phyloP scores from a whole-genome alignment of 2,113 vertebrate genomes.

The Trichechus manatus region DNA sequence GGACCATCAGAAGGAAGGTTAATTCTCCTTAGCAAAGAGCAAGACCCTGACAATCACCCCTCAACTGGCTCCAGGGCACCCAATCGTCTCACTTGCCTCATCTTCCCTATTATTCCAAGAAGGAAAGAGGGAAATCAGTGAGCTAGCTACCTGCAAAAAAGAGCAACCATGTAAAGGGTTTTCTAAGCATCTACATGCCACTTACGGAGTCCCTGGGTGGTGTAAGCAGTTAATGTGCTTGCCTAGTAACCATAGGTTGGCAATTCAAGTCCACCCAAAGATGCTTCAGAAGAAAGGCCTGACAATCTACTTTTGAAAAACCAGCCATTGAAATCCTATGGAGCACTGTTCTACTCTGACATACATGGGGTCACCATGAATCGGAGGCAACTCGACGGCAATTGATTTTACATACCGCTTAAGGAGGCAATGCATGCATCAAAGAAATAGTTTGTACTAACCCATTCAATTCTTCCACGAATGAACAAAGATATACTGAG shows the following conservation, averaged over 20 bases:
- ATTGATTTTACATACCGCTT: background rate
- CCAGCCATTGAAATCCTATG: background rate
- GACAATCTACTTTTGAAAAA: background rate
- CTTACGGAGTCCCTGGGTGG: background rate
- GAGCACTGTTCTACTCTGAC: background rate
- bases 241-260: background rate
- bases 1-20: background rate
- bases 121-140: background rate
- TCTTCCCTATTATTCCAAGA: background rate
- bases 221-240: background rate
- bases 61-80: background rate
- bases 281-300: background rate
- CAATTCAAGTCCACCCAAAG: background rate
- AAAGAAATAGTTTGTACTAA: slow-evolving; percentile 35
- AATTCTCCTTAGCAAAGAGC: background rate
- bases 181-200: background rate
- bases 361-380: background rate
- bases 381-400: background rate
- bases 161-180: background rate
- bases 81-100: background rate
- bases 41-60: background rate
- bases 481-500: background rate
- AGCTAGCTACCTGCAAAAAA: background rate
- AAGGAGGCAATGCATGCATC: background rate
- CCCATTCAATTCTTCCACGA: background rate